These are phyloP conservation scores for Oriolus oriolus DNA, from an alignment of 2,113 vertebrate genomes.

Conservation along the genomic window DNA sequence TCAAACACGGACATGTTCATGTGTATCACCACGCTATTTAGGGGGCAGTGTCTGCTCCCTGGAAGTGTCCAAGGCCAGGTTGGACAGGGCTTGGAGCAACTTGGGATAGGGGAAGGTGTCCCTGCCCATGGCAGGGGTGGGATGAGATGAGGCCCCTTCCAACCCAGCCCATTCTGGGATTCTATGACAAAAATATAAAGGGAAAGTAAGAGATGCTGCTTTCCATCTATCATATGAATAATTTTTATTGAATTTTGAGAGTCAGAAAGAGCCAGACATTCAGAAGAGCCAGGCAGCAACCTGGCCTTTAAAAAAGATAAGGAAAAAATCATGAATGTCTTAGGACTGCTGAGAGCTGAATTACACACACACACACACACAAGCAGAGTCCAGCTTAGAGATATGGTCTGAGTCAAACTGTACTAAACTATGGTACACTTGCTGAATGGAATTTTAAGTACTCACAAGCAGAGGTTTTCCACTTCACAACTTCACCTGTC, in stretches of 20 bases:
- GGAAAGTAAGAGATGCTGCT: not conserved
- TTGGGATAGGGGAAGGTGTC: not conserved
- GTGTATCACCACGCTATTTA: not conserved
- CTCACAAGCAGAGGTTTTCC: not conserved
- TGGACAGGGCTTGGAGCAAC: accelerated
- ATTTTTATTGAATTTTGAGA: not conserved
- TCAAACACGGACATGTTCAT: not conserved
- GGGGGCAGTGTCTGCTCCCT: not conserved
- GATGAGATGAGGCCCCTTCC: not conserved
- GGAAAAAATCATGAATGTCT: not conserved
- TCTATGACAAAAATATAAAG: not conserved
- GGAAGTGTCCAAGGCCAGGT: not conserved
- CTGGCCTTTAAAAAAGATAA: not conserved
- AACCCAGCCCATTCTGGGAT: not conserved
- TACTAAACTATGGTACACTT: not conserved
- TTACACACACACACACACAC: not conserved
- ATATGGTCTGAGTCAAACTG: accelerated
- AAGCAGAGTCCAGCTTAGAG: not conserved
- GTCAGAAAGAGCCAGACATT: not conserved
- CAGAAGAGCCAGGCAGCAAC: not conserved
- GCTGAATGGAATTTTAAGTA: not conserved
- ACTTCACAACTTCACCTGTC: not conserved
- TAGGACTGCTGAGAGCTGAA: not conserved
- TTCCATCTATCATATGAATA: not conserved
- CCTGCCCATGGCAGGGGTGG: not conserved